Evolutionary conservation across 2,113 vertebrate species (phyloP).

Genomic region (Pterocles gutturalis): DNA sequence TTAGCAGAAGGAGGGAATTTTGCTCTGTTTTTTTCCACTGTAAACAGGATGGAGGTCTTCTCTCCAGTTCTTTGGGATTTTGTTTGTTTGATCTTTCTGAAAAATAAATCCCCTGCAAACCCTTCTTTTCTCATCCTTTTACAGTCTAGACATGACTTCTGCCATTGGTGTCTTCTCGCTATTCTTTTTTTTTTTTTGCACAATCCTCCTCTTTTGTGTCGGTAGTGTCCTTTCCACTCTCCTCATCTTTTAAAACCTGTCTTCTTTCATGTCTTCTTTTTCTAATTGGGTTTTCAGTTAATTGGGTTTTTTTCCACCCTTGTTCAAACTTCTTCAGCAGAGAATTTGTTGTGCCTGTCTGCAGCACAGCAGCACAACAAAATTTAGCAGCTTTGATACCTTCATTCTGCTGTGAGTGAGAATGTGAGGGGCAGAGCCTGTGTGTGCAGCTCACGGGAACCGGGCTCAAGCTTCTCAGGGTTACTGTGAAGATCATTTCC

Average conservation of each 20-base stretch:
- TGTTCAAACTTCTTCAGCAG: not conserved
- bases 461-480: not conserved
- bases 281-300: not conserved
- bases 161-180: not conserved
- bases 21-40: not conserved
- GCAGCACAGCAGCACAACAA: not conserved
- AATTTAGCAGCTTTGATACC: not conserved
- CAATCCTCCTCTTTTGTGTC: not conserved
- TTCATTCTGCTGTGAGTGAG: not conserved
- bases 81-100: not conserved
- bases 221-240: not conserved
- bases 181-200: not conserved
- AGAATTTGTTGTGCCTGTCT: not conserved
- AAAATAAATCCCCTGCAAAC: not conserved
- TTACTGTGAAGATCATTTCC: not conserved
- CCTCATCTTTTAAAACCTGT: not conserved
- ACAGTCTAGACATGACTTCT: not conserved
- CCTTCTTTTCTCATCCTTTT: not conserved
- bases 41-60: not conserved
- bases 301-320: not conserved
- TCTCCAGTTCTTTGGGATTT: not conserved
- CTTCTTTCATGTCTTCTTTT: not conserved
- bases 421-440: not conserved
- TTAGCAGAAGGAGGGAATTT: not conserved
- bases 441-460: not conserved